A percentile compares a stretch with the other conserved stretches of the same genome.
Conservation (phyloP, 2,888 invertebrate genomes). For the Apamea epomidion region DNA sequence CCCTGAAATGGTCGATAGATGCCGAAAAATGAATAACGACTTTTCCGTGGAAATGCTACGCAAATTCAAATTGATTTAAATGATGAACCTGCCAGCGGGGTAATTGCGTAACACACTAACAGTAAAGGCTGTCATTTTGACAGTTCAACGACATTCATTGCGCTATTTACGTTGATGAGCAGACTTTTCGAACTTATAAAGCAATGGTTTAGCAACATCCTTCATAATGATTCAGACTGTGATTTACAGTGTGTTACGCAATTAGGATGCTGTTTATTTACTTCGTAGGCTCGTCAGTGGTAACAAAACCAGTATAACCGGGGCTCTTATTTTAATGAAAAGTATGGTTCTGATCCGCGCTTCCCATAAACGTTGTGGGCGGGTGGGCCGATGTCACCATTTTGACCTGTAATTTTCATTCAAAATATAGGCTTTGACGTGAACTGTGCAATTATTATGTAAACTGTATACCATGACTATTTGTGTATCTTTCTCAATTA, state of each 20-base stretch:
- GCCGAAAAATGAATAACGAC: not conserved
- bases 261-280: not conserved
- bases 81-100: not conserved
- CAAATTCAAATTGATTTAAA: constrained; percentile 12
- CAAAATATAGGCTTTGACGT: not conserved
- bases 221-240: not conserved
- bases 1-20: constrained; percentile 3
- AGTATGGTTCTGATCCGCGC: not conserved
- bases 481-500: not conserved
- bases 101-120: not conserved
- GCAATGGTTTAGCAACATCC: not conserved
- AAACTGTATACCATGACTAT: not conserved
- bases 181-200: not conserved
- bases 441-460: not conserved
- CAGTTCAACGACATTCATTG: not conserved
- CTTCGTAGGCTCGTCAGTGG: not conserved
- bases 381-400: not conserved
- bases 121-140: not conserved
- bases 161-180: not conserved
- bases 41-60: constrained; percentile 5
- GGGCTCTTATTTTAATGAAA: not conserved
- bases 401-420: not conserved
- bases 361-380: not conserved
- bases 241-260: not conserved
- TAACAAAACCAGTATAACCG: not conserved